phyloP scores from a whole-genome alignment of 2,113 vertebrate genomes.

The Ammodramus savannarum region DNA sequence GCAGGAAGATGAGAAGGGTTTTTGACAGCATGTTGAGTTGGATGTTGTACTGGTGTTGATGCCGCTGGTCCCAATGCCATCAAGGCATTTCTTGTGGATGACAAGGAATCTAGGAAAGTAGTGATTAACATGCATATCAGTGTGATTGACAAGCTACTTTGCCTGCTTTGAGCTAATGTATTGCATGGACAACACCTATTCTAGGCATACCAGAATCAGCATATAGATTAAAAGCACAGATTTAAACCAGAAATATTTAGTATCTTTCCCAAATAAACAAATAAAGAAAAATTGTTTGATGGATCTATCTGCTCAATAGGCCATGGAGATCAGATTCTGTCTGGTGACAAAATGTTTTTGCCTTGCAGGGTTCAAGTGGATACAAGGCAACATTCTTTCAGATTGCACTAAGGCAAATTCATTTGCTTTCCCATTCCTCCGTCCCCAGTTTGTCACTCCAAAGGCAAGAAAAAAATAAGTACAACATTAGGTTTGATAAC shows the following conservation, averaged over 20 bases:
- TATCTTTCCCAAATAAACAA: not conserved
- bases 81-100: slow-evolving; percentile 65
- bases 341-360: not conserved
- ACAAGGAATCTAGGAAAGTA: slow-evolving; percentile 71
- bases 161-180: slow-evolving; percentile 30
- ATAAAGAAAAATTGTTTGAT: not conserved
- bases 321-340: not conserved
- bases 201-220: slow-evolving; percentile 24
- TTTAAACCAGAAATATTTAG: slow-evolving; percentile 16
- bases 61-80: slow-evolving; percentile 62
- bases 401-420: not conserved
- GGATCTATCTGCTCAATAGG: not conserved
- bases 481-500: not conserved
- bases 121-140: slow-evolving; percentile 66
- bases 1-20: slow-evolving; percentile 62
- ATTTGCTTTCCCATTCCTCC: not conserved
- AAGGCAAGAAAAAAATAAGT: not conserved
- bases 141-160: slow-evolving; percentile 48
- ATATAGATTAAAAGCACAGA: not conserved
- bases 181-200: slow-evolving; percentile 8
- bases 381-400: not conserved
- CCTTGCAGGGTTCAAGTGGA: not conserved
- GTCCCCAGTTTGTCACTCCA: not conserved
- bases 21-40: slow-evolving; percentile 63
- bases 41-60: slow-evolving; percentile 56